Conservation (phyloP, 2,797 vertebrate species). For the Thripadectes ignobilis region DNA sequence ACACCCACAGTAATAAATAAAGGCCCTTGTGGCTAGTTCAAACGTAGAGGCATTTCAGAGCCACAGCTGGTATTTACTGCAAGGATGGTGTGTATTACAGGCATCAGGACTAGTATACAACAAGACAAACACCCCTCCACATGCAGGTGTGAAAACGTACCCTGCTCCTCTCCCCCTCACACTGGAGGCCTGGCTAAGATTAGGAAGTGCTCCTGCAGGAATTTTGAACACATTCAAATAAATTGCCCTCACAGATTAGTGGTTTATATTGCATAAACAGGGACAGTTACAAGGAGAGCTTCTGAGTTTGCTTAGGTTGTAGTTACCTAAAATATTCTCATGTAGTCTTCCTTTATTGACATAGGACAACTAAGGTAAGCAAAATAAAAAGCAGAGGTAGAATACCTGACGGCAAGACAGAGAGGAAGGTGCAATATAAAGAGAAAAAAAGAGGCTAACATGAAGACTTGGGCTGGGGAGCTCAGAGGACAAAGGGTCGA, state of each 20-base stretch:
- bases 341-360: background rate
- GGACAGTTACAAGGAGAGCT: background rate
- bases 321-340: background rate
- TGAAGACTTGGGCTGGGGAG: background rate
- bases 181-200: background rate
- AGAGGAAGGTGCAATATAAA: background rate
- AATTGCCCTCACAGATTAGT: background rate
- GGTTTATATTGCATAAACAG: background rate
- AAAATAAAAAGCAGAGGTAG: background rate
- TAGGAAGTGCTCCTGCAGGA: slow-evolving; percentile 3
- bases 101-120: background rate
- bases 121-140: background rate
- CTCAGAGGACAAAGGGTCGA: background rate
- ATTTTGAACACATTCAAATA: background rate
- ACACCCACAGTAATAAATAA: background rate
- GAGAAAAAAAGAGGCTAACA: background rate
- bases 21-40: background rate
- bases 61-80: background rate
- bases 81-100: background rate
- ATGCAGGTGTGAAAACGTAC: background rate
- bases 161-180: background rate
- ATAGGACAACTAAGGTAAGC: background rate
- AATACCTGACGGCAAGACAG: background rate
- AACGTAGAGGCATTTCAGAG: background rate
- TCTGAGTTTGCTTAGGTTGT: background rate